phyloP scores from a whole-genome alignment of 64 coral and sea anemone genomes.

The Montipora cactus region DNA sequence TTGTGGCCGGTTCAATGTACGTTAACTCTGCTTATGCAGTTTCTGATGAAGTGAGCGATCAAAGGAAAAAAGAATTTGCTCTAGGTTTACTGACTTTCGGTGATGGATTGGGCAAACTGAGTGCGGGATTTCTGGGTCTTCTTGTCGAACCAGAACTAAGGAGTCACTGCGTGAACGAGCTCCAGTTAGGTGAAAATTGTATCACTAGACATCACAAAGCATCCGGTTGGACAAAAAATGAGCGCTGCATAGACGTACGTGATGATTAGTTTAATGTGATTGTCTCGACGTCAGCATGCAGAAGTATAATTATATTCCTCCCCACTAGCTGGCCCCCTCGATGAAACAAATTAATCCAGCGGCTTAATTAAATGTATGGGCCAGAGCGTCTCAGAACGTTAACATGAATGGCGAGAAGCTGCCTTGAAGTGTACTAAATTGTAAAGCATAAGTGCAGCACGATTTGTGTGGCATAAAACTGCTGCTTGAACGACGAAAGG shows the following conservation, averaged over 20 bases:
- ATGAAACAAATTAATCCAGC: too few species aligned
- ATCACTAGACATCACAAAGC: constrained; percentile 33
- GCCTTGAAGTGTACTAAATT: too few species aligned
- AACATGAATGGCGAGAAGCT: too few species aligned
- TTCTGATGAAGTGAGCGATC: constrained; percentile 20
- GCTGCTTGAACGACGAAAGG: too few species aligned
- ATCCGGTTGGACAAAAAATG: constrained; percentile 18
- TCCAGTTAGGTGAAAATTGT: constrained; percentile 30
- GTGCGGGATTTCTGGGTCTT: constrained; percentile 35
- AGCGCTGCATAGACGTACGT: not conserved
- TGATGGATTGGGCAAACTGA: not conserved
- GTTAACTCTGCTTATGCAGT: constrained; percentile 52
- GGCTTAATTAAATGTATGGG: too few species aligned
- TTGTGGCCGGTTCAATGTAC: constrained; percentile 50
- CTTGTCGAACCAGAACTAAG: constrained; percentile 40
- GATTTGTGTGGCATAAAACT: too few species aligned
- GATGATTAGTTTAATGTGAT: not conserved
- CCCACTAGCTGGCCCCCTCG: too few species aligned
- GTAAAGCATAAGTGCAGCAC: too few species aligned
- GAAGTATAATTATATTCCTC: not conserved
- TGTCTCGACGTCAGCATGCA: not conserved
- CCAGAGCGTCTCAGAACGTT: too few species aligned
- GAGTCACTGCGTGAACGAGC: constrained; percentile 24
- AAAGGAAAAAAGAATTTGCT: constrained; percentile 40
- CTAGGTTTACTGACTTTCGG: constrained; percentile 18